A percentile compares a stretch with the other conserved stretches of the same genome.
These are phyloP conservation scores for Andrena trimmerana DNA, from an alignment of 2,888 invertebrate genomes.

Conservation along the genomic window DNA sequence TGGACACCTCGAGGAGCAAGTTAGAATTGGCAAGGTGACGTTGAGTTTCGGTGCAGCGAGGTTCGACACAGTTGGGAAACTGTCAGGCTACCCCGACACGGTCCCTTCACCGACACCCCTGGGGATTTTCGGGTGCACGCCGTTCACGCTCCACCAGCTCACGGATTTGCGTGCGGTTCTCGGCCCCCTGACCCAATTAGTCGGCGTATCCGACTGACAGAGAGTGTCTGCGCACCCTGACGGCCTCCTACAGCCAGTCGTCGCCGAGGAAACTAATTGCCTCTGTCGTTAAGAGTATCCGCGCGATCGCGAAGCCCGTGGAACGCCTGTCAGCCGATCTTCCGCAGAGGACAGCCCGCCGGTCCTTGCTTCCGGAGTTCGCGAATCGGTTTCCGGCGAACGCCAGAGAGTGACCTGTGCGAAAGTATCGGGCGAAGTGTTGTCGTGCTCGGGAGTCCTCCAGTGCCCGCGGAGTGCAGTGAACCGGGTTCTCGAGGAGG, in stretches of 20 bases:
- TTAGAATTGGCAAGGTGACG: neutral
- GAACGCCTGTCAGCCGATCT: neutral
- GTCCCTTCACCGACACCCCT: conserved; percentile 46
- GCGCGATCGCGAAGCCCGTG: neutral
- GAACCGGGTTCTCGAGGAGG: conserved; percentile 8
- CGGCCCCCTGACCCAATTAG: conserved; percentile 80
- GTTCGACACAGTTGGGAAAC: conserved; percentile 30
- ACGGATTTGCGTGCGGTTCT: conserved; percentile 77
- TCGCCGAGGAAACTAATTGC: conserved; percentile 30
- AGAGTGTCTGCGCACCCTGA: conserved; percentile 38
- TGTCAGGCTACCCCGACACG: conserved; percentile 30
- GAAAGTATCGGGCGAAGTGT: conserved; percentile 7
- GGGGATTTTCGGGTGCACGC: conserved; percentile 63
- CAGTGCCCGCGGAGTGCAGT: conserved; percentile 48
- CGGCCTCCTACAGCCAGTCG: conserved; percentile 23
- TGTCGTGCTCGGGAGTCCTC: conserved; percentile 10
- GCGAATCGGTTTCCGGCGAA: neutral
- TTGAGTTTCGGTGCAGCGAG: neutral
- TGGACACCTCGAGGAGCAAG: too few species aligned
- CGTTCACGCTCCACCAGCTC: conserved; percentile 54
- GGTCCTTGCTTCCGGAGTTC: neutral
- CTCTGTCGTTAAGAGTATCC: conserved; percentile 26
- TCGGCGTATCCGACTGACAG: conserved; percentile 60
- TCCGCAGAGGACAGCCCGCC: neutral
- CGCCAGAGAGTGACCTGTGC: conserved; percentile 37